phyloP scores from a whole-genome alignment of 1,140 invertebrate genomes.

The Dryas iulia region DNA sequence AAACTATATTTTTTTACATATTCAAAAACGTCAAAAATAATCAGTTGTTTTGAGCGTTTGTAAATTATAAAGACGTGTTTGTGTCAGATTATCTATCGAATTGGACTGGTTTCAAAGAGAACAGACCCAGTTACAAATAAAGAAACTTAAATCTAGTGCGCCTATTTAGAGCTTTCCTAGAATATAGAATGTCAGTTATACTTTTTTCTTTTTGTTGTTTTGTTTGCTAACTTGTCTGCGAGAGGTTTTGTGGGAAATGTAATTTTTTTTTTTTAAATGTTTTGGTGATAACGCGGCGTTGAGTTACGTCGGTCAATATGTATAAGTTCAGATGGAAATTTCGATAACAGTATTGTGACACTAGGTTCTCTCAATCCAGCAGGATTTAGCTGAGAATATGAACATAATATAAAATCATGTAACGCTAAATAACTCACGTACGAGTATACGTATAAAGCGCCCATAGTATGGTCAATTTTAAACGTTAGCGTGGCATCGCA shows the following conservation, averaged over 20 bases:
- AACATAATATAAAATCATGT: too few species aligned
- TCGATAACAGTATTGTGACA: too few species aligned
- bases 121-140: conserved; percentile 38
- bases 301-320: too few species aligned
- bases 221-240: conserved; percentile 32
- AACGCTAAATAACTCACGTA: too few species aligned
- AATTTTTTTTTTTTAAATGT: too few species aligned
- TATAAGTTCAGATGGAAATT: too few species aligned
- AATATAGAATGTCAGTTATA: conserved; percentile 23
- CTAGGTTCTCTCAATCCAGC: too few species aligned
- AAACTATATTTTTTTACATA: conserved; percentile 4
- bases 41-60: conserved; percentile 6
- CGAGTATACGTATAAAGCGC: too few species aligned
- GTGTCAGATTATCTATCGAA: conserved; percentile 19
- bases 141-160: conserved; percentile 46
- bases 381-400: too few species aligned
- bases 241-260: not conserved
- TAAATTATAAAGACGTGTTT: conserved; percentile 16
- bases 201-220: conserved; percentile 15
- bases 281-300: too few species aligned
- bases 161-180: conserved; percentile 46
- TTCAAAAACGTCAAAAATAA: conserved; percentile 12
- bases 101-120: conserved; percentile 52
- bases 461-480: too few species aligned
- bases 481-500: too few species aligned